phyloP scores from a whole-genome alignment of 92 coral and sea anemone genomes.

The Hydrozoanthus gracilis region DNA sequence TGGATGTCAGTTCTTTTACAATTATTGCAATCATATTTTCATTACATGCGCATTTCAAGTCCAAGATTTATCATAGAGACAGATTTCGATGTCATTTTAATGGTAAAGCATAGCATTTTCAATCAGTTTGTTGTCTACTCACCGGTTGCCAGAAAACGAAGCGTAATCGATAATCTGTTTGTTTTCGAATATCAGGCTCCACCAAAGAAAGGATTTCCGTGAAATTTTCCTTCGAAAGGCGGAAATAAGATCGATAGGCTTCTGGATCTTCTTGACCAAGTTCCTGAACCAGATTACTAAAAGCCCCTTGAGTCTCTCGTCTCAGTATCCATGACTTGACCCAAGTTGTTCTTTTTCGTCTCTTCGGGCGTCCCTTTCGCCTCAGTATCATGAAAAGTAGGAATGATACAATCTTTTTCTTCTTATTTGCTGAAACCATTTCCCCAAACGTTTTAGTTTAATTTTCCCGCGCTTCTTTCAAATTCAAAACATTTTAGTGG shows the following conservation, averaged over 20 bases:
- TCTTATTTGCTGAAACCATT: slow-evolving; percentile 17
- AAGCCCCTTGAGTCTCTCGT: slow-evolving; percentile 31
- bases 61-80: slow-evolving; percentile 10
- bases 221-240: slow-evolving; percentile 36
- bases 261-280: slow-evolving; percentile 31
- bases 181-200: slow-evolving; percentile 30
- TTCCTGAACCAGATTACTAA: slow-evolving; percentile 32
- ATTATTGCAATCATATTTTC: slow-evolving; percentile 27
- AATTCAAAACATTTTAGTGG: slow-evolving; percentile 42
- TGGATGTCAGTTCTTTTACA: slow-evolving; percentile 16
- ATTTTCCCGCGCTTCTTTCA: slow-evolving; percentile 37
- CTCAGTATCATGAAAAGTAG: slow-evolving; percentile 40
- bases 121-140: slow-evolving; percentile 31
- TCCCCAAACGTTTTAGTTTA: slow-evolving; percentile 25
- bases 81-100: slow-evolving; percentile 14
- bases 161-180: slow-evolving; percentile 37
- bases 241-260: slow-evolving; percentile 41
- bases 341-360: slow-evolving; percentile 43
- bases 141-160: slow-evolving; percentile 47
- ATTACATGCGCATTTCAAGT: slow-evolving; percentile 10
- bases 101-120: slow-evolving; percentile 10
- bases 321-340: slow-evolving; percentile 32
- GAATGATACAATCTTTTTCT: slow-evolving; percentile 38
- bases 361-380: slow-evolving; percentile 43
- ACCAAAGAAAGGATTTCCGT: slow-evolving; percentile 23